Conservation (phyloP, 2,113 vertebrate genomes). For the Aptenodytes forsteri region DNA sequence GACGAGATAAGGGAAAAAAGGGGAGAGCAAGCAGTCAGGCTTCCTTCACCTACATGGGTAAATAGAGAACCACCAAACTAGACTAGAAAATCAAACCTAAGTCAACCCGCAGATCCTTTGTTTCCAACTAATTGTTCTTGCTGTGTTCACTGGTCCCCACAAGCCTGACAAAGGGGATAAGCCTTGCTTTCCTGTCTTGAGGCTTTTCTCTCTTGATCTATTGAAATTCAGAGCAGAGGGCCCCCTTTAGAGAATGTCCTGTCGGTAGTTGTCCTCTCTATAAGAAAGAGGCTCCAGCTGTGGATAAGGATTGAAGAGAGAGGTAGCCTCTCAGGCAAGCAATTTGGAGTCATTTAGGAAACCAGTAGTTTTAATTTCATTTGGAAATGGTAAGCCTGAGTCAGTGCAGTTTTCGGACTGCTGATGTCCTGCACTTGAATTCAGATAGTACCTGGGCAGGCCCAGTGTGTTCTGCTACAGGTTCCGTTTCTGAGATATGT, state of each 20-base stretch:
- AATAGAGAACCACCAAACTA: not conserved
- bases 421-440: not conserved
- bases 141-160: conserved; percentile 12
- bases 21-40: not conserved
- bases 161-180: conserved; percentile 16
- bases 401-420: not conserved
- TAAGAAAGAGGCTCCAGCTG: conserved; percentile 15
- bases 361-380: not conserved
- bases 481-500: accelerated
- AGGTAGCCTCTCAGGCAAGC: not conserved
- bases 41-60: not conserved
- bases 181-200: conserved; percentile 43
- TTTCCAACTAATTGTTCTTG: conserved; percentile 17
- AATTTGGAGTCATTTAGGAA: not conserved
- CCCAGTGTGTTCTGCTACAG: not conserved
- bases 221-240: conserved; percentile 49
- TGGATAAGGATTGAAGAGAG: not conserved
- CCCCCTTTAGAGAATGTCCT: not conserved
- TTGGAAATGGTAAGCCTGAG: not conserved
- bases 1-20: not conserved
- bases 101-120: not conserved
- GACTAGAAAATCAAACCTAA: not conserved
- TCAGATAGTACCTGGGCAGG: not conserved
- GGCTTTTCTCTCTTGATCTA: conserved; percentile 32
- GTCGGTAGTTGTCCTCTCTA: not conserved